Evolutionary conservation across 2,797 vertebrate genomes (phyloP).

Genomic region (Mormyrops boulengeri): DNA sequence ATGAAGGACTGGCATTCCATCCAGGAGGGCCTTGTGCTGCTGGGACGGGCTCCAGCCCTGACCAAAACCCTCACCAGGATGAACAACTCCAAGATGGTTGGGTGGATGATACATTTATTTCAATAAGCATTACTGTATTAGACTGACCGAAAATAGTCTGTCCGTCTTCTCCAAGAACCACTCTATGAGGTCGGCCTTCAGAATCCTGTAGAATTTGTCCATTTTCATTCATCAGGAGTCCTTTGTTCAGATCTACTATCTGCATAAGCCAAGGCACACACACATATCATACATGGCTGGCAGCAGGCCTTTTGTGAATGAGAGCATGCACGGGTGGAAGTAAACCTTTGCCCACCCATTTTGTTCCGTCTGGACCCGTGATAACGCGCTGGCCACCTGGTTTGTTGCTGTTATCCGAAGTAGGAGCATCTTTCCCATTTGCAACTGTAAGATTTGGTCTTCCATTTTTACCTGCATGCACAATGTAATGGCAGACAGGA

Average conservation of each 20-base stretch:
- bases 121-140: not conserved
- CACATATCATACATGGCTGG: not conserved
- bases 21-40: not conserved
- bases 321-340: not conserved
- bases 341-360: constrained; percentile 72
- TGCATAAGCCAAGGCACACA: constrained; percentile 41
- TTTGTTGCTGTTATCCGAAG: constrained; percentile 61
- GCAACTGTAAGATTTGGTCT: constrained; percentile 72
- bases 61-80: no score
- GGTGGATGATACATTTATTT: not conserved
- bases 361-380: constrained; percentile 87
- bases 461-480: constrained; percentile 73
- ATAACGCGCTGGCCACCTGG: constrained; percentile 75
- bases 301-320: not conserved
- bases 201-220: constrained; percentile 90
- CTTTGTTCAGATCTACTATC: constrained; percentile 85
- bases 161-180: constrained; percentile 89
- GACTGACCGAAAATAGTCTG: constrained; percentile 87
- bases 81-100: not conserved
- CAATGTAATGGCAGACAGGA: constrained; percentile 9
- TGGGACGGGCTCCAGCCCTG: no score
- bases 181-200: constrained; percentile 80
- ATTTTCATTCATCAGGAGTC: constrained; percentile 84
- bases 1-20: not conserved
- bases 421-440: constrained; percentile 64